Evolutionary conservation across 2,797 vertebrate genomes (phyloP).

Genomic region (Neoniphon sammara): DNA sequence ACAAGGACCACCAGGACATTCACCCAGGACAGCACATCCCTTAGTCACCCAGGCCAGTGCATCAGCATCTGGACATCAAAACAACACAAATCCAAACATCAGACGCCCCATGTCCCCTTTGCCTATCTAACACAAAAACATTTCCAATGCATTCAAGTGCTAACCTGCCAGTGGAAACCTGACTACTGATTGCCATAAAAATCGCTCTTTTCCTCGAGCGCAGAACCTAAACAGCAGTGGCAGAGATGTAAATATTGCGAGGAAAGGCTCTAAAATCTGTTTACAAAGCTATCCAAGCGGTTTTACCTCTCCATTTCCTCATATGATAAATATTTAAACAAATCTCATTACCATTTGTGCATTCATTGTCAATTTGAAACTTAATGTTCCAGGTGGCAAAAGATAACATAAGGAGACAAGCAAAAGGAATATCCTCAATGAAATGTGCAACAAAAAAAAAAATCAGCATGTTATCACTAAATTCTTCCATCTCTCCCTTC

Average conservation of each 20-base stretch:
- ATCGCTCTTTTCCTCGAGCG: conserved; percentile 29
- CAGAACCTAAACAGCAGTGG: conserved; percentile 53
- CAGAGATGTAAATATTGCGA: conserved; percentile 64
- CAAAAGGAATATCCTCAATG: background rate
- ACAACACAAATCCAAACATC: background rate
- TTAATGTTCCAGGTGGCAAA: conserved; percentile 19
- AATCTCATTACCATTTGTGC: conserved; percentile 44
- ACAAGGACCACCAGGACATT: background rate
- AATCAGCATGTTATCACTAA: conserved; percentile 15
- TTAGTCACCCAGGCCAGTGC: background rate
- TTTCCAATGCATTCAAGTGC: conserved; percentile 15
- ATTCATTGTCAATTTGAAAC: conserved; percentile 14
- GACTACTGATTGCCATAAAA: conserved; percentile 49
- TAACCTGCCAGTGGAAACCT: conserved; percentile 40
- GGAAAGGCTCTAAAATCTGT: conserved; percentile 53
- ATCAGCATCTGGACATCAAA: background rate
- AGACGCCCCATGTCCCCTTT: background rate
- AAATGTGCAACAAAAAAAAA: background rate
- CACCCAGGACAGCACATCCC: background rate
- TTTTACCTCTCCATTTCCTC: conserved; percentile 57
- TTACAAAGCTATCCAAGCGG: conserved; percentile 13
- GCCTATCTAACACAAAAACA: conserved; percentile 8
- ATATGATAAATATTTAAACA: conserved; percentile 62
- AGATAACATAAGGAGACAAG: background rate
- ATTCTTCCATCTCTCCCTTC: conserved; percentile 32